Evolutionary conservation across 2,113 vertebrate species (phyloP), one percentile per base, ranked within the genome.

Genomic region (Bujurquina vittata): DNA sequence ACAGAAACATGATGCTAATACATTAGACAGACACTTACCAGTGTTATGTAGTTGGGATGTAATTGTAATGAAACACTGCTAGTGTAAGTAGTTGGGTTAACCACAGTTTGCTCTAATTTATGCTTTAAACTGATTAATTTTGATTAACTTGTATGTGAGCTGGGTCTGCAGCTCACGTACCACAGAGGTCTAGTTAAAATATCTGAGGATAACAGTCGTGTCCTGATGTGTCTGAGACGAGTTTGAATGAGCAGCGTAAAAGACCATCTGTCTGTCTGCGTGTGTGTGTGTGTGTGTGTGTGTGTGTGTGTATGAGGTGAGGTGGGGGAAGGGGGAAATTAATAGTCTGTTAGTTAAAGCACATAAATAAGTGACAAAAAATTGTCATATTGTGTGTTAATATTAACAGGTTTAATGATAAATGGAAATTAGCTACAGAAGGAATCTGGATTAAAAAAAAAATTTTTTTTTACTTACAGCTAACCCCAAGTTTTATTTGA

Each of bases 211-310:
- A 59, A 57, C 18, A 52, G 33, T 23, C 4, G 5, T 58, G 10
- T 60, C 22, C 35, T 83, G 10, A 56, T 46, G 69, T 56, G 77
- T 31, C 52, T 77, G 54, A 73, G 57, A 74, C 63, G 69, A 56
- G 78, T 84, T 84, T 82, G 29, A 88, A 83, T 77, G 55, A 85
- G 74, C 55, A 29, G 67, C 1, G 0, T 65, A 57, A 86, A 75
- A 78, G 72, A 73, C 88, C 87, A 89, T 92, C 84, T 93, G 92
- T 75, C 35, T 35, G 14, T 49, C 1, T 79, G 63, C 67, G 33
- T 56, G 63, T 56, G 17, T 73, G 55, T 23, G 69, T 57, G 74
- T 65, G 57, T 35, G 63, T 67, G 52, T 58, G 54, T 69, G 63
- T 67, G 33, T 57, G 63, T 52, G 17, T 73, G 55, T 23, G 72